These are phyloP conservation scores for Enteromius afrohamiltoni DNA, from an alignment of 2,797 vertebrate genomes.

Conservation along the genomic window DNA sequence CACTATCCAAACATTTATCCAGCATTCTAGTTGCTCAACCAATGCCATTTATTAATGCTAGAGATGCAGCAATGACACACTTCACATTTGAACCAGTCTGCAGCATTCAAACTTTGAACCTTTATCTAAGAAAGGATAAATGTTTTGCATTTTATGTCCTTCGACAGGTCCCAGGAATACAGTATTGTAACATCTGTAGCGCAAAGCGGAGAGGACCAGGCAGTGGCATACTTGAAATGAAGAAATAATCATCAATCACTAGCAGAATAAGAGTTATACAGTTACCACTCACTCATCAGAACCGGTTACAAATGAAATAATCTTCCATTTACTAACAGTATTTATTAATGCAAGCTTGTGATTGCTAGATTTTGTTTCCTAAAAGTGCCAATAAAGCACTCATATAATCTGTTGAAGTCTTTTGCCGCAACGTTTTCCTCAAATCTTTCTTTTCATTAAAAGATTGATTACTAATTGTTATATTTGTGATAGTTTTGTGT, in stretches of 20 bases:
- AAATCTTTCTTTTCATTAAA: background rate
- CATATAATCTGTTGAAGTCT: no score
- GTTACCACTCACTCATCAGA: background rate
- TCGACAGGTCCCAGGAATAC: slow-evolving; percentile 81
- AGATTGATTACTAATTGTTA: background rate
- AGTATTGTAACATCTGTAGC: slow-evolving; percentile 98
- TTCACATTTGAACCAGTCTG: background rate
- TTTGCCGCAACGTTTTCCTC: background rate
- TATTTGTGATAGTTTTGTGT: background rate
- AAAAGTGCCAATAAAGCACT: slow-evolving; percentile 14
- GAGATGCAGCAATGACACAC: background rate
- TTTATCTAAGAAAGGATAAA: background rate
- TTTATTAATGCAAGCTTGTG: slow-evolving; percentile 2
- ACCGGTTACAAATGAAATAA: background rate
- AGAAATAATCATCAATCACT: slow-evolving; percentile 76
- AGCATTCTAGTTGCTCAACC: background rate
- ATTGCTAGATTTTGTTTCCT: background rate
- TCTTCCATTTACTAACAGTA: background rate
- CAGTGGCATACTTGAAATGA: slow-evolving; percentile 90
- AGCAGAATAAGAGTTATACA: background rate
- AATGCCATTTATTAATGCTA: background rate
- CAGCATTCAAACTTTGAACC: background rate
- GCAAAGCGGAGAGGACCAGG: slow-evolving; percentile 92
- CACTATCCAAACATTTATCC: background rate
- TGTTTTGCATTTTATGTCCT: background rate